phyloP scores from a whole-genome alignment of 2,888 invertebrate species.

The Hoplodrina blanda region DNA sequence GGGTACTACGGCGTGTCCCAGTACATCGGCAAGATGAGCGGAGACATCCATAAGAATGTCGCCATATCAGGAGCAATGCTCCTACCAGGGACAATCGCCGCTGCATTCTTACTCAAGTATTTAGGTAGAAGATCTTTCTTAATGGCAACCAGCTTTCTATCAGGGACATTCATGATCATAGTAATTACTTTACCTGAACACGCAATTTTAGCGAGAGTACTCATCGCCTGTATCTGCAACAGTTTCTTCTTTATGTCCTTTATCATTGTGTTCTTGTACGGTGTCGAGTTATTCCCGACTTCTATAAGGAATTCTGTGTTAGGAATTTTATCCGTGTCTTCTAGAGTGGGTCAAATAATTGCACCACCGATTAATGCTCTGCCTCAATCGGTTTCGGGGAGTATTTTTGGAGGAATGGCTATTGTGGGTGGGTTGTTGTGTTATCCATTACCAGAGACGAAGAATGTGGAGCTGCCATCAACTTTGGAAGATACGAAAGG shows the following conservation, averaged over 20 bases:
- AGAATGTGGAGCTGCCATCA: slow-evolving; percentile 77
- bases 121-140: slow-evolving; percentile 92
- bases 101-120: slow-evolving; percentile 90
- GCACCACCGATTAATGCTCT: slow-evolving; percentile 94
- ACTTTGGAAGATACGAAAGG: slow-evolving; percentile 75
- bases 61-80: slow-evolving; percentile 93
- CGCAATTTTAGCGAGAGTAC: slow-evolving; percentile 85
- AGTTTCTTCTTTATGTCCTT: slow-evolving; percentile 95
- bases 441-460: slow-evolving; percentile 92
- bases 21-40: slow-evolving; percentile 94
- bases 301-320: slow-evolving; percentile 95
- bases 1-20: slow-evolving; percentile 96
- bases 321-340: slow-evolving; percentile 94
- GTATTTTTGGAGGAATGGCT: slow-evolving; percentile 92
- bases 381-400: slow-evolving; percentile 70
- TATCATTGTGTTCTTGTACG: slow-evolving; percentile 95
- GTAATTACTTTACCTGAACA: slow-evolving; percentile 71
- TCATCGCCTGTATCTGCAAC: slow-evolving; percentile 93
- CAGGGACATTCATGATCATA: slow-evolving; percentile 78
- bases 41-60: slow-evolving; percentile 94
- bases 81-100: slow-evolving; percentile 91
- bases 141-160: slow-evolving; percentile 87
- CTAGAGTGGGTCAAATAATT: slow-evolving; percentile 94
- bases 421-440: slow-evolving; percentile 92
- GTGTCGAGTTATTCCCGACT: slow-evolving; percentile 96